A percentile compares a stretch with the other conserved stretches of the same genome.
These are phyloP conservation scores for Meloidogyne hapla DNA, from an alignment of 1,140 invertebrate genomes.

Conservation along the genomic window DNA sequence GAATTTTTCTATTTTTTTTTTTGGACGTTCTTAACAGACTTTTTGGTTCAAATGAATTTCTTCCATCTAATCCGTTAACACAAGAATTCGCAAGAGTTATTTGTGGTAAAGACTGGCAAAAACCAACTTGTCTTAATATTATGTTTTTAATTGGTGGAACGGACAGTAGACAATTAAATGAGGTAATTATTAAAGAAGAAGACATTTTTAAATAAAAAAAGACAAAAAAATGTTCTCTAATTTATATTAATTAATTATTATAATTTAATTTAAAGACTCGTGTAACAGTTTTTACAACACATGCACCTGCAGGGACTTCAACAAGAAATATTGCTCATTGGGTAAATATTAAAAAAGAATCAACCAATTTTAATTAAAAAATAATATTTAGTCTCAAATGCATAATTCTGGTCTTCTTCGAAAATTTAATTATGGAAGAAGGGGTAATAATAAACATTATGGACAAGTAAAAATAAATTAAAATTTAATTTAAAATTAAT, in stretches of 20 bases:
- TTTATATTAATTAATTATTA: not conserved
- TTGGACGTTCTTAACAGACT: conserved; percentile 34
- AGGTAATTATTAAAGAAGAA: conserved; percentile 18
- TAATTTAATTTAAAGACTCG: conserved; percentile 29
- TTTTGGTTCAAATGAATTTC: conserved; percentile 44
- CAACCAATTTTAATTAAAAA: no score
- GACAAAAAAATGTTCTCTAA: no score
- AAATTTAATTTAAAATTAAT: conserved; percentile 18
- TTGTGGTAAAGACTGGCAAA: conserved; percentile 38
- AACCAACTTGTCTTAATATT: conserved; percentile 44
- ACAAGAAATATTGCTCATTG: conserved; percentile 49
- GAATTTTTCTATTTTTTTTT: no score
- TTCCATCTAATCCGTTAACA: conserved; percentile 41
- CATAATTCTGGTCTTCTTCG: conserved; percentile 32
- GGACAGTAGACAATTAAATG: conserved; percentile 44
- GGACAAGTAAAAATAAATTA: conserved; percentile 31
- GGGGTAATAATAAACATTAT: conserved; percentile 37
- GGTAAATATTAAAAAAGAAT: conserved; percentile 17
- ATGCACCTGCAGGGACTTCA: conserved; percentile 50
- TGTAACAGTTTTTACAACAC: conserved; percentile 34
- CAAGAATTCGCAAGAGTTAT: conserved; percentile 34
- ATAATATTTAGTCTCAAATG: conserved; percentile 33
- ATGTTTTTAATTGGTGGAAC: conserved; percentile 51
- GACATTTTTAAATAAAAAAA: no score
- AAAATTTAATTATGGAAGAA: conserved; percentile 49